Percentiles rank a stretch among this genome's conserved stretches.
These are phyloP conservation scores for Loris lydekkerianus DNA, from an alignment of 2,797 vertebrate genomes.

Conservation along the genomic window DNA sequence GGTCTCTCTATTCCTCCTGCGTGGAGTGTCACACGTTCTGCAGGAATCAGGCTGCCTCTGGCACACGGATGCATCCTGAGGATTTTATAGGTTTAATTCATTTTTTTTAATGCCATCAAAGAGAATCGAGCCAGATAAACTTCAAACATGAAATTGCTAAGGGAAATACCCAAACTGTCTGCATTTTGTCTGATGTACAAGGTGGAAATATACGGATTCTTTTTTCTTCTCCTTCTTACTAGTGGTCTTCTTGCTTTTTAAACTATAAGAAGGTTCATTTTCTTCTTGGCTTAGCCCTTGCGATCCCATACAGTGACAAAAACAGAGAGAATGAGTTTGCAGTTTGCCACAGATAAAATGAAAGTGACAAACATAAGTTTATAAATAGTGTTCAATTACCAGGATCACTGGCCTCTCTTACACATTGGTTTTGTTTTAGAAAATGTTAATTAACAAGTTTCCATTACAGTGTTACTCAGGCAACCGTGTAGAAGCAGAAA, in stretches of 20 bases:
- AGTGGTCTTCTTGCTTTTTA: constrained; percentile 63
- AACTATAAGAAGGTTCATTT: neutral
- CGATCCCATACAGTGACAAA: neutral
- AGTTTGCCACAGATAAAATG: neutral
- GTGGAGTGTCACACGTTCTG: constrained; percentile 15
- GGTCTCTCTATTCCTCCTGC: neutral
- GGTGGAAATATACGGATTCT: constrained; percentile 64
- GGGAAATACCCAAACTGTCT: constrained; percentile 45
- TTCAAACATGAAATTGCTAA: constrained; percentile 54
- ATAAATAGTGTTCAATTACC: constrained; percentile 44
- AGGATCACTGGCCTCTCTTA: neutral
- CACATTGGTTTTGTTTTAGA: constrained; percentile 63
- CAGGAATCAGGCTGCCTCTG: constrained; percentile 2
- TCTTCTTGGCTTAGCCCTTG: constrained; percentile 4
- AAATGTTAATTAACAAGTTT: constrained; percentile 61
- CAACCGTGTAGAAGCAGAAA: neutral
- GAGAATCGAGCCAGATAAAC: neutral
- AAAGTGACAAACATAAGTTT: constrained; percentile 15
- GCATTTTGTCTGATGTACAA: constrained; percentile 58
- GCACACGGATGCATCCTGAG: neutral
- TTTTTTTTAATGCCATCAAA: constrained; percentile 51
- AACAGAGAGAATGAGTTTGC: constrained; percentile 37
- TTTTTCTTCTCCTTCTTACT: constrained; percentile 60
- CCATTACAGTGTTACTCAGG: neutral
- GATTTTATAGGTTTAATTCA: constrained; percentile 60